These are phyloP conservation scores for Silurus aristotelis DNA, from an alignment of 2,797 vertebrate species.

Conservation along the genomic window DNA sequence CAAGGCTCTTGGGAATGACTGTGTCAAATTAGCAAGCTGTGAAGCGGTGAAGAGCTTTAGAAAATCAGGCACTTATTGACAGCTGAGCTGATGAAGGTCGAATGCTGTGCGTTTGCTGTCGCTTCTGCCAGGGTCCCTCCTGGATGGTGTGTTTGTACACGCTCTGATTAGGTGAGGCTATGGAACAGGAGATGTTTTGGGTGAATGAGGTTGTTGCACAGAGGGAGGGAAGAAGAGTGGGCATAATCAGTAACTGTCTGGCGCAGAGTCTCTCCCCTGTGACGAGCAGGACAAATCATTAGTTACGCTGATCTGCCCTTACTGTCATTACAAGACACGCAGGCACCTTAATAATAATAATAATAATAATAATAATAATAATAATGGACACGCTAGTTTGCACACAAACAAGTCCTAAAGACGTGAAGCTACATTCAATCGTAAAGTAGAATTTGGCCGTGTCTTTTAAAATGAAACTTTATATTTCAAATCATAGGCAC, in stretches of 20 bases:
- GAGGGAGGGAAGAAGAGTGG: constrained; percentile 33
- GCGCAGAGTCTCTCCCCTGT: constrained; percentile 36
- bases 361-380: constrained; percentile 6
- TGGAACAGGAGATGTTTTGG: constrained; percentile 43
- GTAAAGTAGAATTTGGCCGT: not conserved
- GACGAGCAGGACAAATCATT: constrained; percentile 54
- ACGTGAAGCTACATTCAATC: constrained; percentile 7
- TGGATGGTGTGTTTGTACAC: constrained; percentile 25
- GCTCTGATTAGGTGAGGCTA: constrained; percentile 40
- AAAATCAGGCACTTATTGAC: constrained; percentile 42
- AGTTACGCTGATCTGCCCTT: constrained; percentile 48
- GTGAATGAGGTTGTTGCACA: constrained; percentile 33
- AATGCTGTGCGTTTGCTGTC: constrained; percentile 26
- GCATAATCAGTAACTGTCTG: constrained; percentile 40
- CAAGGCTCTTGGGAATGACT: constrained; percentile 16
- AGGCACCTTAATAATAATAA: constrained; percentile 18
- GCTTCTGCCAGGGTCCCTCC: constrained; percentile 34
- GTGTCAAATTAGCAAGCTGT: constrained; percentile 44
- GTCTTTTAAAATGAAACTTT: constrained; percentile 9
- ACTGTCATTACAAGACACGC: constrained; percentile 32
- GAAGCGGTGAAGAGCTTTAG: constrained; percentile 30
- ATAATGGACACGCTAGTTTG: not conserved
- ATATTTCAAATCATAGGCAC: not conserved
- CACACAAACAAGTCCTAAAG: not conserved
- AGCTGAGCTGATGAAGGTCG: constrained; percentile 50